phyloP scores from a whole-genome alignment of 2,888 invertebrate genomes.

The Chironomus tentans region DNA sequence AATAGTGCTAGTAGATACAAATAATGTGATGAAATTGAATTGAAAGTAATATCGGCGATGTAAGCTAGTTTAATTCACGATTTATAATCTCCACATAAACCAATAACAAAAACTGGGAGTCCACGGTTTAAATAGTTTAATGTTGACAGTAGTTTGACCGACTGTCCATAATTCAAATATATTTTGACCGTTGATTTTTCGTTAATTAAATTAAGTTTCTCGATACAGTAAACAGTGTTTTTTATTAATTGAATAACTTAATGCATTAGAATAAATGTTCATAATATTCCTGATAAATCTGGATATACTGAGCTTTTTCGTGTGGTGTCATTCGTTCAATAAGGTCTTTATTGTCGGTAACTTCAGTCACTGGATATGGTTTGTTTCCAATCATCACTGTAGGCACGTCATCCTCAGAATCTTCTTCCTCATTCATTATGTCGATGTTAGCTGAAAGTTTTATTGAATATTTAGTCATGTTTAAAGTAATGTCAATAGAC shows the following conservation, averaged over 20 bases:
- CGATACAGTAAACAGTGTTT: not conserved
- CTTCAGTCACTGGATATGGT: slow-evolving; percentile 70
- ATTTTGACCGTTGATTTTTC: not conserved
- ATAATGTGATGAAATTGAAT: too few relatives aligned
- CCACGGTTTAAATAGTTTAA: not conserved
- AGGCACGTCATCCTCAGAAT: slow-evolving; percentile 69
- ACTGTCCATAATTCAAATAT: not conserved
- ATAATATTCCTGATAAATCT: slow-evolving; percentile 88
- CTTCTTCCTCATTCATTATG: slow-evolving; percentile 58
- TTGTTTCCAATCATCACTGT: slow-evolving; percentile 72
- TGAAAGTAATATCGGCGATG: too few relatives aligned
- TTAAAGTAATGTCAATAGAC: slow-evolving; percentile 31
- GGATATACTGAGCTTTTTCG: slow-evolving; percentile 90
- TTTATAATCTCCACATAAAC: too few relatives aligned
- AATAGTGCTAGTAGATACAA: not conserved
- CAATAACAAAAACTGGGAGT: too few relatives aligned
- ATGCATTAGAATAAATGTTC: slow-evolving; percentile 72
- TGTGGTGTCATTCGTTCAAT: slow-evolving; percentile 83
- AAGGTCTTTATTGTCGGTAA: slow-evolving; percentile 63
- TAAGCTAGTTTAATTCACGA: too few relatives aligned
- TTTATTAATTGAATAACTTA: too few relatives aligned
- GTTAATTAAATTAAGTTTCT: not conserved
- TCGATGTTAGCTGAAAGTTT: slow-evolving; percentile 53
- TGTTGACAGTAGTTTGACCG: not conserved
- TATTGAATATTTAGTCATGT: slow-evolving; percentile 10